These are phyloP conservation scores for Sebastes schlegelii DNA, from an alignment of 2,113 vertebrate genomes.

Conservation along the genomic window DNA sequence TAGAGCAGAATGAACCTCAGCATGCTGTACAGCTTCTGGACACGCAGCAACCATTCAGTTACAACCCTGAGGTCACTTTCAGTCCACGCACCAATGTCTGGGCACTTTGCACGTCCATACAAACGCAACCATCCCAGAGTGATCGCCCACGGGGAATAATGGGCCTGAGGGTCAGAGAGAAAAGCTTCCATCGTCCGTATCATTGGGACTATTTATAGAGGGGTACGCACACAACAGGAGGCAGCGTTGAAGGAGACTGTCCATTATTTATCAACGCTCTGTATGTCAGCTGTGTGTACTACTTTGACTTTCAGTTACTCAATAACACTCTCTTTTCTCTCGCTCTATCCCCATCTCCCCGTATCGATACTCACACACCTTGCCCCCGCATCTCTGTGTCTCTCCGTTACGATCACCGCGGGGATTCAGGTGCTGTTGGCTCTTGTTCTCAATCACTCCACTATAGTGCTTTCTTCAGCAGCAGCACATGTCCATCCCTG, in stretches of 20 bases:
- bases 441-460: constrained; percentile 62
- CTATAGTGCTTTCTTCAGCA: constrained; percentile 55
- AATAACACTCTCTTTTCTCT: constrained; percentile 27
- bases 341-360: constrained; percentile 4
- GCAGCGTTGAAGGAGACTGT: constrained; percentile 50
- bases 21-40: neutral
- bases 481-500: constrained; percentile 57
- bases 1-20: neutral
- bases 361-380: constrained; percentile 6
- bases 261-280: constrained; percentile 77
- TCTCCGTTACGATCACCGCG: constrained; percentile 17
- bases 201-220: constrained; percentile 73
- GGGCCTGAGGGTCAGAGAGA: constrained; percentile 32
- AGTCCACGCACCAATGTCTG: constrained; percentile 5
- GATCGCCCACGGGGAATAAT: constrained; percentile 31
- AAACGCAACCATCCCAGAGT: constrained; percentile 14
- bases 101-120: constrained; percentile 35
- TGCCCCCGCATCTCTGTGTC: neutral
- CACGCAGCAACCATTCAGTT: neutral
- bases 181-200: constrained; percentile 47
- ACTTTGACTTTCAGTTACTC: constrained; percentile 47
- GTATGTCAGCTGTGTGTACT: constrained; percentile 51
- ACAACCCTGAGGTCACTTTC: constrained; percentile 25
- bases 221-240: constrained; percentile 47
- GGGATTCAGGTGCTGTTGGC: constrained; percentile 28